These are phyloP conservation scores for Ondatra zibethicus DNA, from an alignment of 2,113 vertebrate species.

Conservation along the genomic window DNA sequence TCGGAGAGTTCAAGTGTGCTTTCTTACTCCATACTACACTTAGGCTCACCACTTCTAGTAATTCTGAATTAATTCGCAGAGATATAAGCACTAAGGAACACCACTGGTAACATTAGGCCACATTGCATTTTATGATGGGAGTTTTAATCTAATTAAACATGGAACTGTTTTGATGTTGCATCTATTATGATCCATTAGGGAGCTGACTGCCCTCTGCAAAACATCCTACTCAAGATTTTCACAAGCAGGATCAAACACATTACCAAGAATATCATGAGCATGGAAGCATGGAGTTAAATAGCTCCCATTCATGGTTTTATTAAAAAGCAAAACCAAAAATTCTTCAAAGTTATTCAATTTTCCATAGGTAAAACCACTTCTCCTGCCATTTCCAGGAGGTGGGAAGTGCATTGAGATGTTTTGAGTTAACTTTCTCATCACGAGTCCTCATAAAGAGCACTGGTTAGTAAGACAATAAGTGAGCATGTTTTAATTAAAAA, in stretches of 20 bases:
- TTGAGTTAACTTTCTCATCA: slow-evolving; percentile 81
- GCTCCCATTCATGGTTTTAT: slow-evolving; percentile 37
- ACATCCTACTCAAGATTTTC: slow-evolving; percentile 53
- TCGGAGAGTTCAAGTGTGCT: background rate
- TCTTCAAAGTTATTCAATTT: slow-evolving; percentile 73
- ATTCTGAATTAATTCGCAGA: slow-evolving; percentile 64
- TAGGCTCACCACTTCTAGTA: slow-evolving; percentile 48
- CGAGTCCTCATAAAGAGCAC: slow-evolving; percentile 78
- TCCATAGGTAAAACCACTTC: slow-evolving; percentile 73
- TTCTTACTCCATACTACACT: background rate
- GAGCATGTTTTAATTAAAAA: slow-evolving; percentile 81
- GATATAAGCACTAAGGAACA: slow-evolving; percentile 43
- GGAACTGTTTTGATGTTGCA: slow-evolving; percentile 52
- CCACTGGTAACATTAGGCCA: slow-evolving; percentile 35
- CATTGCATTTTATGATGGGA: slow-evolving; percentile 55
- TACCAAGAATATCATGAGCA: slow-evolving; percentile 43
- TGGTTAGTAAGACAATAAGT: slow-evolving; percentile 84
- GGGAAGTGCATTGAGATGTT: slow-evolving; percentile 49
- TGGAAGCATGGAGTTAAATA: slow-evolving; percentile 59
- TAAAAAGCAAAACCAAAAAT: slow-evolving; percentile 56
- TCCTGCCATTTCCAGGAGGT: slow-evolving; percentile 64
- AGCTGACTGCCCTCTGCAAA: slow-evolving; percentile 25
- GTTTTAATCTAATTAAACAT: slow-evolving; percentile 51
- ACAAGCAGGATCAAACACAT: slow-evolving; percentile 47
- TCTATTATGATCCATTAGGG: slow-evolving; percentile 46